These are phyloP conservation scores for Musca vetustissima DNA, from an alignment of 1,140 invertebrate species.

Conservation along the genomic window DNA sequence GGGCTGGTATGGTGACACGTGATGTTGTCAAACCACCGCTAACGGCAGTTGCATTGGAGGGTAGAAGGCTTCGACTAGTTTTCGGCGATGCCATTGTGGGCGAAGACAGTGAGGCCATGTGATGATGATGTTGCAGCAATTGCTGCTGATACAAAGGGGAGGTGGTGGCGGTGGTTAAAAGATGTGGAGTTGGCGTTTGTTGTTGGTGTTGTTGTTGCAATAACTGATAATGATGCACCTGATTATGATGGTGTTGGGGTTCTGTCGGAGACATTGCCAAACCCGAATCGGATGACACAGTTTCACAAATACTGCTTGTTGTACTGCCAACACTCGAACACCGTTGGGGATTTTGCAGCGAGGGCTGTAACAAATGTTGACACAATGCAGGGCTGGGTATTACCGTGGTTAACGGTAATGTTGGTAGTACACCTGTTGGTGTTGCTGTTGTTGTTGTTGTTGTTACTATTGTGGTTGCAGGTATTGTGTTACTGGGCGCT, in stretches of 20 bases:
- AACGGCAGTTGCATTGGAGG: too few species aligned
- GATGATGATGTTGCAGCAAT: neutral
- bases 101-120: neutral
- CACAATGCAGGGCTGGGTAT: slow-evolving; percentile 24
- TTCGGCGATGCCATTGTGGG: too few species aligned
- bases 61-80: too few species aligned
- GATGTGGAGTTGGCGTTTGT: too few species aligned
- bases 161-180: too few species aligned
- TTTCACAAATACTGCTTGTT: slow-evolving; percentile 48
- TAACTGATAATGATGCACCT: too few species aligned
- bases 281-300: slow-evolving; percentile 39
- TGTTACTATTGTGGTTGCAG: slow-evolving; percentile 4
- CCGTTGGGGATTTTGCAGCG: slow-evolving; percentile 41
- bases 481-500: neutral
- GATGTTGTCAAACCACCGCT: too few species aligned
- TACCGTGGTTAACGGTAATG: neutral
- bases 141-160: too few species aligned
- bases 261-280: slow-evolving; percentile 33
- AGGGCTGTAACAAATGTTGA: slow-evolving; percentile 33
- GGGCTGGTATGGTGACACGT: too few species aligned
- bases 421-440: slow-evolving; percentile 1
- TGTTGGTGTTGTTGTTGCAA: slow-evolving; percentile 8
- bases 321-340: slow-evolving; percentile 53
- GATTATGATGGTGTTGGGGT: slow-evolving; percentile 12
- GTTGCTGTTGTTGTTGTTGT: too few species aligned